A percentile compares a stretch with the other conserved stretches of the same genome.
These are phyloP conservation scores for Apaloderma vittatum DNA, from an alignment of 2,113 vertebrate species.

Conservation along the genomic window DNA sequence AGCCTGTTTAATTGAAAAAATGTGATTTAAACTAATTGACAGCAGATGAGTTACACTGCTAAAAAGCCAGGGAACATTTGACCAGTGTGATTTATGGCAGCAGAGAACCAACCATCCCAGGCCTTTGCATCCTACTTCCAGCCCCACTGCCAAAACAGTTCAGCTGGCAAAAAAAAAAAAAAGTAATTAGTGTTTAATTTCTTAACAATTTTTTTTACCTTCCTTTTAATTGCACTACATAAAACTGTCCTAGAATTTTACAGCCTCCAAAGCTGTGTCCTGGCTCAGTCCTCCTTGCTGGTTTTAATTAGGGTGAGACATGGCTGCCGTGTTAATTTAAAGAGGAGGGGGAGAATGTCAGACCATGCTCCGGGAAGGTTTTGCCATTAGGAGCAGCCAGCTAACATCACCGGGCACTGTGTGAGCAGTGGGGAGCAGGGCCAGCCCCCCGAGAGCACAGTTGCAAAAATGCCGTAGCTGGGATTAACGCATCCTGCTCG, in stretches of 20 bases:
- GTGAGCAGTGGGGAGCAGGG: background rate
- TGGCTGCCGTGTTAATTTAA: slow-evolving; percentile 74
- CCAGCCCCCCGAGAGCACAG: background rate
- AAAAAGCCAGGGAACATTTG: slow-evolving; percentile 46
- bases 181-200: slow-evolving; percentile 85
- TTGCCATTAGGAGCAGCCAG: slow-evolving; percentile 29
- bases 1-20: slow-evolving; percentile 81
- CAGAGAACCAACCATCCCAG: slow-evolving; percentile 39
- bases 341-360: background rate
- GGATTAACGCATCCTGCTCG: fast-evolving
- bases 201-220: slow-evolving; percentile 82
- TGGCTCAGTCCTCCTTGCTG: slow-evolving; percentile 78
- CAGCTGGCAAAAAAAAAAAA: slow-evolving; percentile 69
- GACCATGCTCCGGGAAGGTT: slow-evolving; percentile 30
- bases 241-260: slow-evolving; percentile 86
- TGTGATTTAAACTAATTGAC: slow-evolving; percentile 81
- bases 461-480: background rate
- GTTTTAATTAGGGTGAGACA: slow-evolving; percentile 82
- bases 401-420: background rate
- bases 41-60: slow-evolving; percentile 75
- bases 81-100: slow-evolving; percentile 67
- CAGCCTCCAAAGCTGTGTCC: slow-evolving; percentile 74
- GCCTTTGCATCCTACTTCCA: slow-evolving; percentile 61
- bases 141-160: slow-evolving; percentile 55
- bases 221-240: slow-evolving; percentile 84